These are phyloP conservation scores for Araneus ventricosus DNA, from an alignment of 1,140 invertebrate genomes.

Conservation along the genomic window DNA sequence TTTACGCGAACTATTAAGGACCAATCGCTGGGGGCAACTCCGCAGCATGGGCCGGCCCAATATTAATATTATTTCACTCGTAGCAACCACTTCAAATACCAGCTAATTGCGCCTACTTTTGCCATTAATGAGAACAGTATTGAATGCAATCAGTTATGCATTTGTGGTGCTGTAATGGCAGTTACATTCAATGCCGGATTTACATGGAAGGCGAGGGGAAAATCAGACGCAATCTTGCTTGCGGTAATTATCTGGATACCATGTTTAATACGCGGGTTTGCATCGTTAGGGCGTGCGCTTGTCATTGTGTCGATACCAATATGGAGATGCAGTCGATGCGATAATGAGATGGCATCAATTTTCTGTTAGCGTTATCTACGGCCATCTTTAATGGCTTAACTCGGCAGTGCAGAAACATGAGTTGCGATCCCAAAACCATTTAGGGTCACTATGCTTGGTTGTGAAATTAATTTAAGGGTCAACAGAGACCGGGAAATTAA, in stretches of 20 bases:
- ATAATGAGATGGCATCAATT: conserved; percentile 50
- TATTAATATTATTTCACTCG: conserved; percentile 44
- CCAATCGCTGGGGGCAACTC: conserved; percentile 34
- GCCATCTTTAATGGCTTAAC: conserved; percentile 32
- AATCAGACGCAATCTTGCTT: conserved; percentile 7
- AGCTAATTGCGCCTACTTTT: conserved; percentile 57
- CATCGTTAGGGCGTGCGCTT: conserved; percentile 49
- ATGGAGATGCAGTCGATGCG: conserved; percentile 20
- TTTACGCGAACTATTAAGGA: conserved; percentile 31
- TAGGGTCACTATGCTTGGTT: not conserved
- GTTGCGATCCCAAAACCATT: not conserved
- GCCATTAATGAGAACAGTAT: conserved; percentile 39
- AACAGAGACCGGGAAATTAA: not conserved
- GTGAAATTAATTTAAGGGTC: conserved; percentile 29
- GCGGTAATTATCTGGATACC: conserved; percentile 50
- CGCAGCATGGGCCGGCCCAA: not conserved
- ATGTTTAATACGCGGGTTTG: conserved; percentile 39
- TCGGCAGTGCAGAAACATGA: not conserved
- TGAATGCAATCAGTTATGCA: conserved; percentile 29
- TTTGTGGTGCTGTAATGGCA: conserved; percentile 3
- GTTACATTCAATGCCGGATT: conserved; percentile 30
- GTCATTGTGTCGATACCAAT: conserved; percentile 40
- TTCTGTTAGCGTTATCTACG: conserved; percentile 31
- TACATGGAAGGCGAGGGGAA: not conserved
- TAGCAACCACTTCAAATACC: conserved; percentile 3